These are phyloP conservation scores for Enteromius paludinosus DNA, from an alignment of 2,797 vertebrate genomes.

Conservation along the genomic window DNA sequence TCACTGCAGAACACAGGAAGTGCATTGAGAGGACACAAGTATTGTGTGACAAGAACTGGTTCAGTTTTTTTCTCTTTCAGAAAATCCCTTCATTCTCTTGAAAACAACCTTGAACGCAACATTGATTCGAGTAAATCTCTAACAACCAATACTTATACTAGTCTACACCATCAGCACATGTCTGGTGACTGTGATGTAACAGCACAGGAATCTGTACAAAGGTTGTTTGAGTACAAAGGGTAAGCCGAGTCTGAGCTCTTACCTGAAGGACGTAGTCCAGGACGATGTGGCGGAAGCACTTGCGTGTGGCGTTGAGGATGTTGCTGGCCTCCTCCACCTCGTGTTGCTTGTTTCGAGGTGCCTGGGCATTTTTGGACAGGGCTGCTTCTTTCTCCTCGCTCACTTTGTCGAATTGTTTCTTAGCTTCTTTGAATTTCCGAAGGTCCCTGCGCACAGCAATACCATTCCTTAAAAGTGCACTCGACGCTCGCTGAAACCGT, in stretches of 20 bases:
- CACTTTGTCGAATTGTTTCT: constrained; percentile 98
- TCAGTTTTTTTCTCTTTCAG: not conserved
- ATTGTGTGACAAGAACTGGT: not conserved
- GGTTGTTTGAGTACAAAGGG: not conserved
- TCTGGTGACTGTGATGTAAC: not conserved
- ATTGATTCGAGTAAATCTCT: not conserved
- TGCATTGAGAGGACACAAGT: not conserved
- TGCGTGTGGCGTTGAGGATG: constrained; percentile 93
- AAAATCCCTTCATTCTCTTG: not conserved
- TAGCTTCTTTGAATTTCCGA: constrained; percentile 96
- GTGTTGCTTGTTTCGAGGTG: constrained; percentile 93
- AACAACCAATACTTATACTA: no score
- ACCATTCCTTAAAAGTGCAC: constrained; percentile 2
- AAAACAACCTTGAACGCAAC: not conserved
- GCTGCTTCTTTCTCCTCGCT: constrained; percentile 97
- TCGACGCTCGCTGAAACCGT: not conserved
- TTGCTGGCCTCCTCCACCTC: constrained; percentile 96
- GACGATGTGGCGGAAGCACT: constrained; percentile 96
- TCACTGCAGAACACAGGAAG: constrained; percentile 15
- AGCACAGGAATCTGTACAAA: not conserved
- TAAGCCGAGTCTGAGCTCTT: not conserved
- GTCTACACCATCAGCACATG: not conserved
- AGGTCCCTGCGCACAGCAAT: constrained; percentile 83
- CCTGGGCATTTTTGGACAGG: constrained; percentile 93
- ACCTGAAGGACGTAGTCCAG: constrained; percentile 98